Evolutionary conservation across 2,888 invertebrate genomes (phyloP).

Genomic region (Volucella inflata): DNA sequence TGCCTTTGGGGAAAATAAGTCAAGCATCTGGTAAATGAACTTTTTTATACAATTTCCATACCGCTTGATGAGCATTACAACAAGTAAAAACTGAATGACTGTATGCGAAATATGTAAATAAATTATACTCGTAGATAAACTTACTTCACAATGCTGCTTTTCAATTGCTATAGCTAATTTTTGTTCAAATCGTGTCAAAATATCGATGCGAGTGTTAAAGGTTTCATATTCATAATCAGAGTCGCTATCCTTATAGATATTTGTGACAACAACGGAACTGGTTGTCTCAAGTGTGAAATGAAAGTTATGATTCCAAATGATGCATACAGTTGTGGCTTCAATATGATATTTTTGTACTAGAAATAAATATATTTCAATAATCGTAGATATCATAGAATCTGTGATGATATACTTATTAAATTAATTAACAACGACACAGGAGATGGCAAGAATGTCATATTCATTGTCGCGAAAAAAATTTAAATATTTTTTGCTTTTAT

Average conservation of each 20-base stretch:
- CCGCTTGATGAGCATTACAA: conserved; percentile 65
- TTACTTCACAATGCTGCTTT: conserved; percentile 78
- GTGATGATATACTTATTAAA: conserved; percentile 22
- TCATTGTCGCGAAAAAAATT: too few species aligned
- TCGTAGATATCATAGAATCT: neutral
- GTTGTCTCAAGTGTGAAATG: conserved; percentile 72
- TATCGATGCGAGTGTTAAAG: neutral
- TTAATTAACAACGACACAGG: conserved; percentile 29
- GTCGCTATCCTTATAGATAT: conserved; percentile 71
- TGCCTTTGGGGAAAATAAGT: too few species aligned
- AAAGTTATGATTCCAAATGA: conserved; percentile 78
- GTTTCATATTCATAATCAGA: neutral
- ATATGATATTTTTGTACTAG: conserved; percentile 78
- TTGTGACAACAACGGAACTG: conserved; percentile 63
- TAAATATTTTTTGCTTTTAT: too few species aligned
- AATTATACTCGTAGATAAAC: conserved; percentile 75
- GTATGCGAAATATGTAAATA: conserved; percentile 76
- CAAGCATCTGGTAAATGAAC: conserved; percentile 40
- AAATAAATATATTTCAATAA: neutral
- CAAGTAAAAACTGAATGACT: neutral
- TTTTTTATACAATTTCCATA: conserved; percentile 74
- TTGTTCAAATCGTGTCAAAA: conserved; percentile 20
- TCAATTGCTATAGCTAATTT: conserved; percentile 77
- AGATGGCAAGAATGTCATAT: too few species aligned
- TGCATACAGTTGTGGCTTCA: conserved; percentile 78